Evolutionary conservation across 2,888 invertebrate genomes (phyloP).

Genomic region (Aethes cnicana): DNA sequence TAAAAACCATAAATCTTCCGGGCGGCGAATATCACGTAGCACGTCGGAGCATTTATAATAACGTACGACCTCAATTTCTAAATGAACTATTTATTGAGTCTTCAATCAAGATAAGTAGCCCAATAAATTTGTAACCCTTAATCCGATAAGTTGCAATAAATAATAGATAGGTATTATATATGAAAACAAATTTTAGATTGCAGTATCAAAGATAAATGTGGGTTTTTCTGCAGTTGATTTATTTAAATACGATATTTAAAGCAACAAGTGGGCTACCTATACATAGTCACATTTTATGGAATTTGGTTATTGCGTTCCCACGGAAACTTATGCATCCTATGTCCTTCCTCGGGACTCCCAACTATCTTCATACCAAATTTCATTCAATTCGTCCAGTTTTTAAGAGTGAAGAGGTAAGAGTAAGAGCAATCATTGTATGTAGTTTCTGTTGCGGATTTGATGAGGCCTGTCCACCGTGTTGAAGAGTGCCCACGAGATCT

Average conservation of each 20-base stretch:
- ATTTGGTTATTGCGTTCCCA: too few species aligned
- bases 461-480: too few species aligned
- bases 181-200: slow-evolving; percentile 35
- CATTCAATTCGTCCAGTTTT: too few species aligned
- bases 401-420: too few species aligned
- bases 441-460: too few species aligned
- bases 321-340: too few species aligned
- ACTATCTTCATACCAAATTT: too few species aligned
- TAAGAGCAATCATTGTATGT: too few species aligned
- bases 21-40: slow-evolving; percentile 1
- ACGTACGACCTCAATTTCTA: slow-evolving; percentile 21
- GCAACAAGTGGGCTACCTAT: too few species aligned
- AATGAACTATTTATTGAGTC: slow-evolving; percentile 39
- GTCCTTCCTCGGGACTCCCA: too few species aligned
- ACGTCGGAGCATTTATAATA: slow-evolving; percentile 13
- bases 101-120: slow-evolving; percentile 64
- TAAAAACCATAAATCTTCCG: slow-evolving; percentile 7
- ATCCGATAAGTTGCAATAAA: slow-evolving; percentile 46
- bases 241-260: slow-evolving; percentile 11
- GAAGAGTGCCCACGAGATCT: too few species aligned
- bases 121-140: slow-evolving; percentile 60
- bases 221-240: slow-evolving; percentile 13
- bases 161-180: slow-evolving; percentile 31
- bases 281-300: too few species aligned
- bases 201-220: slow-evolving; percentile 8